Conservation (phyloP, 2,113 vertebrate species). For the Tauraco erythrolophus region DNA sequence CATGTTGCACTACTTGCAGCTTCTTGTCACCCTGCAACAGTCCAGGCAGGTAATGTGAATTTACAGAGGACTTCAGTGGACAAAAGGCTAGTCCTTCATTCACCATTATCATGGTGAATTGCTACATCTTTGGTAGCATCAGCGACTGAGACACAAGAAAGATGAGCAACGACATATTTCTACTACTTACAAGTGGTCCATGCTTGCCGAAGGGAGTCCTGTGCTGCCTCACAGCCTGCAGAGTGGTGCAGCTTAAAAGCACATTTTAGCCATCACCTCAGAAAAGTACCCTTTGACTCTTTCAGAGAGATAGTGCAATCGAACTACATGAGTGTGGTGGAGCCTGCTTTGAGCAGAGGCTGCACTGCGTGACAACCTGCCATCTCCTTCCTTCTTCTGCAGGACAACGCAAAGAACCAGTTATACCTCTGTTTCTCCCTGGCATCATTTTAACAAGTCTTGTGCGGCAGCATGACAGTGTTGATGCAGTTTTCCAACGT, state of each 20-base stretch:
- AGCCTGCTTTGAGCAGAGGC: not conserved
- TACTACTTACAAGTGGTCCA: not conserved
- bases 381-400: not conserved
- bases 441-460: not conserved
- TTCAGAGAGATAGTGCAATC: not conserved
- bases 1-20: not conserved
- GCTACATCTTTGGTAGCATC: not conserved
- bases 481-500: not conserved
- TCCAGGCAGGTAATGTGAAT: not conserved
- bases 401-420: not conserved
- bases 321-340: not conserved
- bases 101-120: not conserved
- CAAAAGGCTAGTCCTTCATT: not conserved
- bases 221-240: not conserved
- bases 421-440: not conserved
- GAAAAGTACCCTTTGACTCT: not conserved
- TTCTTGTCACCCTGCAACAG: not conserved
- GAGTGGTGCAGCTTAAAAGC: not conserved
- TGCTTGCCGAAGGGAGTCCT: not conserved
- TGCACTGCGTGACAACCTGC: not conserved
- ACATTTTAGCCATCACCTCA: not conserved
- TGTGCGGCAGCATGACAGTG: not conserved
- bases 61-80: not conserved
- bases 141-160: not conserved
- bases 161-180: not conserved